Base-by-base conservation (phyloP, 2,888 invertebrate species). In the Drosophila infuscata region DNA sequence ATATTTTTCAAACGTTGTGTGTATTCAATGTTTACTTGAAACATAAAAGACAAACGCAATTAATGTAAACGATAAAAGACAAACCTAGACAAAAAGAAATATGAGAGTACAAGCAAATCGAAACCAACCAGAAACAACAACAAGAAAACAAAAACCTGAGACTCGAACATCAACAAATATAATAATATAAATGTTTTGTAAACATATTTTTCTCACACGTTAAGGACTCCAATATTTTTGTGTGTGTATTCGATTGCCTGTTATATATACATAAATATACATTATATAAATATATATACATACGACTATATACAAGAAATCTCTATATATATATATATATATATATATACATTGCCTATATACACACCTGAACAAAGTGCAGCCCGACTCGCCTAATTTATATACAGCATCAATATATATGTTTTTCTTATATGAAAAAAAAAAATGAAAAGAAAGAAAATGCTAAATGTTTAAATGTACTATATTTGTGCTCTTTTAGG, bases 141-240 rank as follows among this genome's bases (percentile, higher is more conserved):
- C 29, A 63, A 36, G 41, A 52, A 57, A 63, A 83, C 64, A 52
- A 59, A 70, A 70, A 85, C 83, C 88, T 82, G 83, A 83, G 84
- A 89, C 82, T 84, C 75, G 54, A 76, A 71, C 52, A 73, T 58
- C 53, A 57, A 61, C 69, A 56, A 70, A 76, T 60, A 59, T 61
- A 72, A 76, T 64, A 64, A 54, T 58, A 70, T 32, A 54, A 59
- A 64, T 70, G 79, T 84, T 70, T 81, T 78, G 70, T 74, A 67
- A 60, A 73, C 72, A 68, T 66, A 74, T 81, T 69, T 76, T 70
- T 71, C 81, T 85, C 83, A 78, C 70, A 77, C 75, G 46, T 68
- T 70, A 80, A 74, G 57, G 68, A 89, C 87, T 83, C 76, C 60
- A 79, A 84, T 81, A 87, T 86, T 77, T 82, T 74, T 83, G 69